A percentile compares a stretch with the other conserved stretches of the same genome.
phyloP scores from a whole-genome alignment of 2,888 invertebrate species.

The Lepidochitona cinerea region DNA sequence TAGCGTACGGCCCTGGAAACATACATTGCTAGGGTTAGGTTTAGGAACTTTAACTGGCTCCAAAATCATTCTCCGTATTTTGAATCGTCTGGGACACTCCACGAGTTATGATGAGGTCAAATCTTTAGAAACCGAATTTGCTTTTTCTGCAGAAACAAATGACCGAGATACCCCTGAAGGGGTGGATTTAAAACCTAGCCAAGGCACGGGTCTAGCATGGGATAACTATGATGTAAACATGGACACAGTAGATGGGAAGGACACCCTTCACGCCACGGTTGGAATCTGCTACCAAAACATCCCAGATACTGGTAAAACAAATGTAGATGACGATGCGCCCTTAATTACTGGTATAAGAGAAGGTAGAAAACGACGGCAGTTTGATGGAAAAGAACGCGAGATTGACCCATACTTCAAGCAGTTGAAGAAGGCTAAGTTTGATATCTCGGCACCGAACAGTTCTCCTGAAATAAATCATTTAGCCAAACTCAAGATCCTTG shows the following conservation, averaged over 20 bases:
- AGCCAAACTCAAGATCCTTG: neutral
- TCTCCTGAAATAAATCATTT: neutral
- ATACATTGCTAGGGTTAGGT: conserved; percentile 17
- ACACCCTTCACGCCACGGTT: conserved; percentile 7
- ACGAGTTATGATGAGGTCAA: conserved; percentile 22
- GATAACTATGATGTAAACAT: conserved; percentile 18
- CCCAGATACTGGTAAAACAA: too few relatives aligned
- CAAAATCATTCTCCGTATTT: conserved; percentile 14
- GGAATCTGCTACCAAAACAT: conserved; percentile 14
- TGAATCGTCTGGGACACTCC: conserved; percentile 20
- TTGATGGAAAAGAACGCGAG: neutral
- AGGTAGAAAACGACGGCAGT: conserved; percentile 2
- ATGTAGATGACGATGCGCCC: neutral
- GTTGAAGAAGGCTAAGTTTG: neutral
- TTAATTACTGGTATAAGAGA: neutral
- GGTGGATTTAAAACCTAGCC: neutral
- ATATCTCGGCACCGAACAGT: neutral
- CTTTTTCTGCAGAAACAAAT: conserved; percentile 12
- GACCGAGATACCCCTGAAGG: conserved; percentile 10
- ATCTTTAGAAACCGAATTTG: conserved; percentile 21
- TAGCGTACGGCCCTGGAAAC: conserved; percentile 22
- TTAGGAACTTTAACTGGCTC: conserved; percentile 23
- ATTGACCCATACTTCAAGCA: neutral
- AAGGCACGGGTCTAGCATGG: conserved; percentile 9
- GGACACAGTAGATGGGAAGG: conserved; percentile 9